These are phyloP conservation scores for Nymphalis urticae DNA, from an alignment of 2,888 invertebrate species.

Conservation along the genomic window DNA sequence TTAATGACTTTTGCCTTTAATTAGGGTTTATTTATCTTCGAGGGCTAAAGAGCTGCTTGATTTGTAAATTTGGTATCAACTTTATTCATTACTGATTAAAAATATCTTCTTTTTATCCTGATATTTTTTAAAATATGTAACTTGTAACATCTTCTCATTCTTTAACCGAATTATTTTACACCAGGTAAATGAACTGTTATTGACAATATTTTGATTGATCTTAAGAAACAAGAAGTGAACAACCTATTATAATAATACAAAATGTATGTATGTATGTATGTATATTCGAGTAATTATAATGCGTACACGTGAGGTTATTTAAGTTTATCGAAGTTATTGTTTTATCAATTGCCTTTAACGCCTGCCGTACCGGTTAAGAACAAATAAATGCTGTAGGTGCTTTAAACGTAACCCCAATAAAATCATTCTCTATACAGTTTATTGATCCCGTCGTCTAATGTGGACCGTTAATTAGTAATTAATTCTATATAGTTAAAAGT, in stretches of 20 bases:
- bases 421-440: neutral
- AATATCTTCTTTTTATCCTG: too few relatives aligned
- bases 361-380: constrained; percentile 7
- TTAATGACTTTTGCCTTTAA: neutral
- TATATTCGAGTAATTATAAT: too few relatives aligned
- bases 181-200: neutral
- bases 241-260: neutral
- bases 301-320: constrained; percentile 13
- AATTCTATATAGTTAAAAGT: too few relatives aligned
- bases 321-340: constrained; percentile 5
- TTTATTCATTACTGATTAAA: too few relatives aligned
- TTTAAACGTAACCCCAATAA: neutral
- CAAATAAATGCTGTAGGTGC: constrained; percentile 5
- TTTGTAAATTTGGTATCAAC: too few relatives aligned
- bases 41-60: too few relatives aligned
- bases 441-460: neutral
- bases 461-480: too few relatives aligned
- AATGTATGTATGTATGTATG: too few relatives aligned
- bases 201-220: neutral
- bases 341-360: neutral
- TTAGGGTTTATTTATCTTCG: neutral
- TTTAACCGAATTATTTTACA: neutral
- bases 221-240: neutral
- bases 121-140: neutral
- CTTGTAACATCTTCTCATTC: neutral